phyloP scores from a whole-genome alignment of 2,888 invertebrate genomes.

The Aquatica leii region DNA sequence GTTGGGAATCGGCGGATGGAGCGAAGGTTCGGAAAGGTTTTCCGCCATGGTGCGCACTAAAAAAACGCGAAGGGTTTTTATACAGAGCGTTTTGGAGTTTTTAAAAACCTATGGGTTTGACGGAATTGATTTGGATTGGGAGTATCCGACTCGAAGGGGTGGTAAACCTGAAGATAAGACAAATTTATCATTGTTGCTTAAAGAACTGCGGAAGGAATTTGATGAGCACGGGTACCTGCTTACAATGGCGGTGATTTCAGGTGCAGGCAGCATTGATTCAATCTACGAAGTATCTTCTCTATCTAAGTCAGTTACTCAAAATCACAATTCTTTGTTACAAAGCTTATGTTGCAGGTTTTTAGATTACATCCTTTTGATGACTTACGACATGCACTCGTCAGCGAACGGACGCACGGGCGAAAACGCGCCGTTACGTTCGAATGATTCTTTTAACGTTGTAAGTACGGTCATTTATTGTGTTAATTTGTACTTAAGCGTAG shows the following conservation, averaged over 20 bases:
- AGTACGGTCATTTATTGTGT: not conserved
- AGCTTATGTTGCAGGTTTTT: slow-evolving; percentile 13
- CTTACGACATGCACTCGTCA: slow-evolving; percentile 28
- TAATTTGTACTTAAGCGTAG: too few relatives aligned
- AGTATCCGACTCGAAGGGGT: slow-evolving; percentile 58
- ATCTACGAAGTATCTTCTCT: slow-evolving; percentile 18
- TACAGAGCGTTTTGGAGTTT: slow-evolving; percentile 58
- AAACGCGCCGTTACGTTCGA: slow-evolving; percentile 26
- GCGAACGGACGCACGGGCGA: slow-evolving; percentile 17
- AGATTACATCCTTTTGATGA: slow-evolving; percentile 27
- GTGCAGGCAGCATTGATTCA: slow-evolving; percentile 10
- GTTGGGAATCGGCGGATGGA: slow-evolving; percentile 64
- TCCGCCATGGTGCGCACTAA: slow-evolving; percentile 58
- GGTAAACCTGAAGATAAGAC: slow-evolving; percentile 22
- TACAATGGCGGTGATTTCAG: slow-evolving; percentile 22
- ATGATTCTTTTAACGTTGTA: slow-evolving; percentile 23
- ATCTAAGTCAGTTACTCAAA: slow-evolving; percentile 17
- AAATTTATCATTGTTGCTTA: slow-evolving; percentile 17
- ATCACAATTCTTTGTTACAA: too few relatives aligned
- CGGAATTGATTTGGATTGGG: slow-evolving; percentile 64
- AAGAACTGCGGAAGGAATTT: slow-evolving; percentile 20
- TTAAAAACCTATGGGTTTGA: slow-evolving; percentile 61
- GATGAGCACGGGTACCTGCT: slow-evolving; percentile 23
- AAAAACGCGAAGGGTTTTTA: slow-evolving; percentile 57
- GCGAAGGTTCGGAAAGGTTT: slow-evolving; percentile 54